Base-by-base conservation (phyloP, 2,888 invertebrate species). In the Leptopterna dolabrata region DNA sequence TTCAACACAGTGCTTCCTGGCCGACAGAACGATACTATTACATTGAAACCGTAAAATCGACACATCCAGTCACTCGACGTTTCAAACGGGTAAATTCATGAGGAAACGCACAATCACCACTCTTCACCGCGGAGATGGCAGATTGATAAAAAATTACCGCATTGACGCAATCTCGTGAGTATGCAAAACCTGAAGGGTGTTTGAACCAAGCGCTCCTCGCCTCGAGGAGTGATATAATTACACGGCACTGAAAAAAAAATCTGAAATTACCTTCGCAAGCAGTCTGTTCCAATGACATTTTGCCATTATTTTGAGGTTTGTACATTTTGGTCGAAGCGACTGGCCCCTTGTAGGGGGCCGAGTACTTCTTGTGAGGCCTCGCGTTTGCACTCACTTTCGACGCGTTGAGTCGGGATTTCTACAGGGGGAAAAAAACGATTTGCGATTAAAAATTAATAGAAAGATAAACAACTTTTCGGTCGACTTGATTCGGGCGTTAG, bases 231-330 rank as follows among this genome's bases (percentile, higher is more conserved):
- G 63, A 24, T 63, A 63, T 63, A 63, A 63, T 63, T 63, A 63
- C 24, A 63, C 63, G 7, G 63, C 63, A 63, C 63, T 13, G 47
- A 73, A 14, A 73, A 41, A 71, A 73, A 73, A 30, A 73, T 73
- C 41, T 14, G 73, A 41, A 73, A 30, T 93, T 94, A 96, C 97
- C 97, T 94, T 97, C 97, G 92, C 97, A 97, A 90, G 97, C 97
- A 71, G 97, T 97, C 93, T 97, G 97, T 93, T 97, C 97, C 91
- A 97, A 92, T 90, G 96, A 96, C 96, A 96, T 96, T 83, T 88
- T 88, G n/a, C 88, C 88, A 87, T 71, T 80, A 55, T 85, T 85
- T 85, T 85, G 85, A 47, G 85, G 73, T 85, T 85, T 85, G 85
- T 51, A 85, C 85, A 85, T 85, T 83, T 83, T 83, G 70, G 36